Base-by-base conservation (phyloP, 1,140 invertebrate species). In the Phenacoccus solenopsis region DNA sequence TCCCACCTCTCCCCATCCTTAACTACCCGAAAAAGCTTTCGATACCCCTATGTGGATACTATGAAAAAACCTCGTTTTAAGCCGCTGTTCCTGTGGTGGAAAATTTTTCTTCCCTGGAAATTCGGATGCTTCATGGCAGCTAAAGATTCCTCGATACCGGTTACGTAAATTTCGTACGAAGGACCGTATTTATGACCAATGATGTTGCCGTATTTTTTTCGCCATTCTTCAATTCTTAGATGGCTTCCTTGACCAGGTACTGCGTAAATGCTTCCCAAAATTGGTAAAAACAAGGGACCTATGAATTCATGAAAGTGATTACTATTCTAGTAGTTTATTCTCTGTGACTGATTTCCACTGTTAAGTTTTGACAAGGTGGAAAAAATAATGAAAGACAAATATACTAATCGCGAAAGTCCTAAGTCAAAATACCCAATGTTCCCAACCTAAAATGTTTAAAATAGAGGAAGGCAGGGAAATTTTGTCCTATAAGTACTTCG, bases 111-210 rank as follows among this genome's bases (percentile, higher is more conserved):
- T 35, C 67, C 70, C 61, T 72, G 71, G 32, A 74, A 74, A 49
- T 74, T 71, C n/a, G 73, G 72, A 28, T 72, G 72, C n/a, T 69
- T 61, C 25, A 74, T 21, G 4, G 71, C 73, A 27, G 68, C 72
- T 0, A 74, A 24, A 0, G 72, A 67, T 27, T 70, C 67, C 1
- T 71, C 35, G 27, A 49, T 67, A 38, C 72, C 73, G n/a, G 70
- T 70, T 9, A 74, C 68, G 24, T 71, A 32, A 28, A 74, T 27
- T 1, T 64, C 68, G 1, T 24, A 35, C 1, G 24, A n/a, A 2
- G 22, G 30, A 5, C 56, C 57, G 0, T 70, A 5, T 24, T 27
- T 30, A 9, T 61, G 27, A 10, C 72, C 72, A 13, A 74, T 69
- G 12, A 73, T 49, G 10, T 59, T 68, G 5, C 73, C 73, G 28